Evolutionary conservation across 2,113 vertebrate species (phyloP), one percentile per base, ranked within the genome.

Genomic region (Nothoprocta perdicaria): DNA sequence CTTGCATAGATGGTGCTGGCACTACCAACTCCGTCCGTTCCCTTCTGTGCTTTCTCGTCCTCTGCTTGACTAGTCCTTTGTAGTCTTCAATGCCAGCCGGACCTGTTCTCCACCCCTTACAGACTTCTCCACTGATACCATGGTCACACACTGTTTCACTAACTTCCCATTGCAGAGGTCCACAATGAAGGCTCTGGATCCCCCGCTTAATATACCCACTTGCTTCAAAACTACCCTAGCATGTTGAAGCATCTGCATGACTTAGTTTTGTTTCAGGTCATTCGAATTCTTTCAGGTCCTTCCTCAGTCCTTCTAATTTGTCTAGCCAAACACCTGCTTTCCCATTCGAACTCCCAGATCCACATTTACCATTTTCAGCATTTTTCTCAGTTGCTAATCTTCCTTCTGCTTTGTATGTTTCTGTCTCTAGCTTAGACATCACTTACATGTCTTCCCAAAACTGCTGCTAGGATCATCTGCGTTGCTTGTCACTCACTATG

Each of bases 321-420:
- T 45, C 41, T 52, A 43, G 15, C 22, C 41, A 40, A 79, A 57
- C 31, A 16, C 14, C 48, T 58, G 13, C 9, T 82, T 91, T 92
- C n/a, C 53, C 26, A 27, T 46, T 50, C 40, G 13, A 35, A 78
- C 40, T 45, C 41, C 22, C 29, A 18, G 29, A 6, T 75, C 38
- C 1, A 0, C 50, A 18, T 84, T 68, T 55, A 26, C 40, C 13
- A 4, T 53, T 3, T 1, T 9, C 29, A 48, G 14, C 1, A 1
- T 43, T 68, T 62, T 38, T 26, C 24, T 55, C 33, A 0, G 0
- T 74, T 27, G 4, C 7, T 55, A 10, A 35, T 35, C 33, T 38
- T 57, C 40, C 40, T 46, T 1, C 0, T 61, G 40, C 53, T 33
- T 67, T 61, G 16, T 48, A 19, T 48, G 24, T 26, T 41, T 55